phyloP scores from a whole-genome alignment of 2,113 vertebrate species.

The Psammodynastes pulverulentus region DNA sequence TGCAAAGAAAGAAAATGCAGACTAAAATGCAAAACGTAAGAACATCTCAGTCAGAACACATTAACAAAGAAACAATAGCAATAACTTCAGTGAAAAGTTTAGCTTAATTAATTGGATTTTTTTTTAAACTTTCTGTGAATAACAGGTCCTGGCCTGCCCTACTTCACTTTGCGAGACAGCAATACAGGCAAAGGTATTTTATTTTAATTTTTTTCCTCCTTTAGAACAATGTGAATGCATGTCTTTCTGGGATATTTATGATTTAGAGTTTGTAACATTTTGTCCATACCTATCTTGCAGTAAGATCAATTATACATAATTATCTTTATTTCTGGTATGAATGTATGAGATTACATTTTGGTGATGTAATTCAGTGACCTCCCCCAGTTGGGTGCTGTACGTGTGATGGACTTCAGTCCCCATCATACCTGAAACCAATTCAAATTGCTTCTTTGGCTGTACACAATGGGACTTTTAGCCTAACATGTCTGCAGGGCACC shows the following conservation, averaged over 20 bases:
- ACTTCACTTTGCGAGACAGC: constrained; percentile 76
- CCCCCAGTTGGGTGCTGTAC: background rate
- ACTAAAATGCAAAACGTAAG: background rate
- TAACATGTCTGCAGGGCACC: background rate
- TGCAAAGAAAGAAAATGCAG: background rate
- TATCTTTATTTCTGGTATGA: background rate
- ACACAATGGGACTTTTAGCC: background rate
- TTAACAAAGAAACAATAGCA: background rate
- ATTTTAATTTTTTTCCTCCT: background rate
- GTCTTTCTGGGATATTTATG: background rate
- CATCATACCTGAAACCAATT: background rate
- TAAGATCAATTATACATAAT: background rate
- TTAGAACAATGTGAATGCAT: background rate
- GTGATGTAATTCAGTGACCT: background rate
- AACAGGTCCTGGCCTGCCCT: constrained; percentile 87
- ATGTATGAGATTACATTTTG: background rate
- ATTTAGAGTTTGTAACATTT: background rate
- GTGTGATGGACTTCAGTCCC: background rate
- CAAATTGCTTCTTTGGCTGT: background rate
- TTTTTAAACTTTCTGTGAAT: background rate
- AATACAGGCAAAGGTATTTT: constrained; percentile 72
- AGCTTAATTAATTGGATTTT: background rate
- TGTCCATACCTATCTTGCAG: background rate
- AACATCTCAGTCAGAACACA: background rate
- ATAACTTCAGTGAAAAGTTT: background rate